Evolutionary conservation across 2,113 vertebrate species (phyloP).

Genomic region (Pseudonaja textilis): DNA sequence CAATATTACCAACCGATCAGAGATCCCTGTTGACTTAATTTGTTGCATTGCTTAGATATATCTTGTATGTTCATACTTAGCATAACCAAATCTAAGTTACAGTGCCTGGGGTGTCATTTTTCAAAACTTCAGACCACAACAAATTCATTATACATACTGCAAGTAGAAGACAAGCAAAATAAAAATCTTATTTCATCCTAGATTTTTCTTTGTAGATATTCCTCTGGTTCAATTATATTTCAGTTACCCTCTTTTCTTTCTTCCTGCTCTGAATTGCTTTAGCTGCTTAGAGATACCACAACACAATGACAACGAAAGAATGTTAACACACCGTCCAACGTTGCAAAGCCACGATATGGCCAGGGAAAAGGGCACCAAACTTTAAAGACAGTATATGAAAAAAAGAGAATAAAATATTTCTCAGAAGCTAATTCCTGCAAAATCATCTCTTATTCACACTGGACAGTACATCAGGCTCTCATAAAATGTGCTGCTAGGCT

Average conservation of each 20-base stretch:
- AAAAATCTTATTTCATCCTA: not conserved
- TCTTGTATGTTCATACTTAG: not conserved
- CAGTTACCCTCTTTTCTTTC: not conserved
- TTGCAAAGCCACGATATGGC: not conserved
- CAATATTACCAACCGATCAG: not conserved
- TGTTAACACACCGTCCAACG: not conserved
- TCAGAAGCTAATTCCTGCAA: not conserved
- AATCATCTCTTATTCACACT: not conserved
- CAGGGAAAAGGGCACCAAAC: not conserved
- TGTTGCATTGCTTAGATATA: constrained; percentile 19
- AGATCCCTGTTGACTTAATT: constrained; percentile 13
- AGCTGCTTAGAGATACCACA: not conserved
- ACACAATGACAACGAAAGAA: not conserved
- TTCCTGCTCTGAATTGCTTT: not conserved
- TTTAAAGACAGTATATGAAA: not conserved
- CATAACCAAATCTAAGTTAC: constrained; percentile 17
- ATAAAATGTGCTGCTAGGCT: constrained; percentile 22
- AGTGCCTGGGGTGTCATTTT: not conserved
- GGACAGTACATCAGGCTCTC: not conserved
- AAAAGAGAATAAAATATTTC: not conserved
- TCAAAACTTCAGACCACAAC: constrained; percentile 7
- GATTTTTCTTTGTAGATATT: not conserved
- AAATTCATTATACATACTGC: not conserved
- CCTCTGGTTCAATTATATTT: not conserved
- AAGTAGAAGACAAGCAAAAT: not conserved